Base-by-base conservation (phyloP, 1,140 invertebrate species). In the Phymorhynchus buccinoides region DNA sequence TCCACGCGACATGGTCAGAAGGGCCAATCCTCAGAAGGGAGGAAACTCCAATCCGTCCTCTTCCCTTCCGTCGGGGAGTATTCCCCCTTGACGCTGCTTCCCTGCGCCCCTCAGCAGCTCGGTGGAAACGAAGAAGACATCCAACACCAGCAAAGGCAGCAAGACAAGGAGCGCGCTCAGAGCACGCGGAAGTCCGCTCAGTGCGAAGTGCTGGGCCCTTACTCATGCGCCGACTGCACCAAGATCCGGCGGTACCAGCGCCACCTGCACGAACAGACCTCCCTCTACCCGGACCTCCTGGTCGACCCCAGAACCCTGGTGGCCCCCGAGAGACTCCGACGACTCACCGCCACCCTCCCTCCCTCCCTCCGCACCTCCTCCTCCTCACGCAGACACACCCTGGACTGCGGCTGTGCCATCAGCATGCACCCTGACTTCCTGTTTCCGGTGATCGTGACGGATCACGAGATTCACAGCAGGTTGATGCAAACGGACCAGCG, bases 201-300 rank as follows among this genome's bases (percentile, higher is more conserved):
- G 62, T 83, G 81, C 12, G 81, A 83, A n/a, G 81, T 83, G 27
- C 81, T 83, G n/a, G 81, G 81, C 30, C 81, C 81, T 73, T 83
- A 42, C 62, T 30, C 66, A 9, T 83, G 81, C 27, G 35, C 81
- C 27, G 81, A 83, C 81, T 83, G 81, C 62, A 68, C 81, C 35
- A 66, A 83, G 37, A n/a, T 83, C 66, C 81, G 81, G 14, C 56
- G 30, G 22, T 7, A 56, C 39, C 62, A 68, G 66, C 35, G 41
- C 2, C 39, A 71, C 16, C 62, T 71, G 62, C 62, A 44, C 27
- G 62, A 83, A 32, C 81, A 83, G 41, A 71, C 39, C 9, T 62
- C 62, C 3, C 81, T 83, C 6, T 83, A 71, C 66, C 81, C 81
- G 12, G 81, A 62, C 14, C 27, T 83, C 37, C 22, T 35, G 62